phyloP scores from a whole-genome alignment of 2,113 vertebrate species.

The Proteles cristata region DNA sequence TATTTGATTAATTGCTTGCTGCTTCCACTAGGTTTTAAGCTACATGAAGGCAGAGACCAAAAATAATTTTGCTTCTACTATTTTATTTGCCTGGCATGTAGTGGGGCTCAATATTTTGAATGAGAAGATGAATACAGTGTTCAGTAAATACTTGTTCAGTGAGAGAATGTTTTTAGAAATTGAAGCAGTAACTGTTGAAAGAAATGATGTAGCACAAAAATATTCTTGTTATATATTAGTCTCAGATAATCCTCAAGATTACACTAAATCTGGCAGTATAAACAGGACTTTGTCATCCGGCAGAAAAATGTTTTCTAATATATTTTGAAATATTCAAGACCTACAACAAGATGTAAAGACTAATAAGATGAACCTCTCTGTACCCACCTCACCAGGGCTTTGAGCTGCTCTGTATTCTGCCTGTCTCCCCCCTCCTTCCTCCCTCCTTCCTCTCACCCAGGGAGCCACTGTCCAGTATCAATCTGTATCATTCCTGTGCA shows the following conservation, averaged over 20 bases:
- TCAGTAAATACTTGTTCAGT: not conserved
- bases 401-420: not conserved
- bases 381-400: not conserved
- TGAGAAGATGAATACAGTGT: not conserved
- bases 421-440: too few relatives aligned
- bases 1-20: not conserved
- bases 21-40: not conserved
- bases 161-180: not conserved
- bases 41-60: not conserved
- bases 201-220: not conserved
- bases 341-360: not conserved
- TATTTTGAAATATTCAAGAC: not conserved
- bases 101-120: not conserved
- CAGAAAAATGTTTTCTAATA: conserved; percentile 16
- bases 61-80: not conserved
- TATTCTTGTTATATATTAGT: not conserved
- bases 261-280: not conserved
- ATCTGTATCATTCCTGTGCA: not conserved
- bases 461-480: not conserved
- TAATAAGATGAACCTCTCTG: not conserved
- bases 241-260: not conserved
- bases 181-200: not conserved
- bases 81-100: not conserved
- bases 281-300: not conserved
- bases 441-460: not conserved